Conservation (phyloP, 2,797 vertebrate genomes). For the Choloepus didactylus region DNA sequence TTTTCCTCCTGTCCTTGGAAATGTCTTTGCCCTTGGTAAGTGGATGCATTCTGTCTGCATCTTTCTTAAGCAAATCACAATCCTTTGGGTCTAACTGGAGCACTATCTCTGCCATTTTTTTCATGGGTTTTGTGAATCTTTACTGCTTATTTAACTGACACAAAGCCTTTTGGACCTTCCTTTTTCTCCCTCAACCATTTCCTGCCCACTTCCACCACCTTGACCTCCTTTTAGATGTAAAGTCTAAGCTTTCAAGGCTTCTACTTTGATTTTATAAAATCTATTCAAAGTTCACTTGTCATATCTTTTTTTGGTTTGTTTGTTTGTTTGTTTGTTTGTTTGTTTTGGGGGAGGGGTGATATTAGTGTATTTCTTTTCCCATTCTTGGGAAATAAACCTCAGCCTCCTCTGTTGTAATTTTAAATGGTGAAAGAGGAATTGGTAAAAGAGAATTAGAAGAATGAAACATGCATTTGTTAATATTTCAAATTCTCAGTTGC, state of each 20-base stretch:
- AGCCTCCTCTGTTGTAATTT: background rate
- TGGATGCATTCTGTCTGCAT: background rate
- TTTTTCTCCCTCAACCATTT: background rate
- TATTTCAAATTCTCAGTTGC: slow-evolving; percentile 25
- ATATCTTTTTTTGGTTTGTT: background rate
- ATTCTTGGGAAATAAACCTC: background rate
- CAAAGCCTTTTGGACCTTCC: background rate
- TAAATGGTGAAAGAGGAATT: background rate
- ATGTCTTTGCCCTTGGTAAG: background rate
- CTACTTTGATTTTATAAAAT: background rate
- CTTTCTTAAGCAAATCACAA: background rate
- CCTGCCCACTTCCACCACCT: background rate
- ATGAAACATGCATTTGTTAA: background rate
- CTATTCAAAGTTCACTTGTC: background rate
- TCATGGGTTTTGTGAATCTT: background rate
- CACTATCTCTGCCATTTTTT: background rate
- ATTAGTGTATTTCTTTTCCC: background rate
- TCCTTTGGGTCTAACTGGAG: background rate
- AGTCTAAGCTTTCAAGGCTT: background rate
- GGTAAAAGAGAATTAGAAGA: background rate
- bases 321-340: background rate
- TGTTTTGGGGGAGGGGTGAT: too few species aligned
- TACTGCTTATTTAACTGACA: background rate
- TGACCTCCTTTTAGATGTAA: background rate
- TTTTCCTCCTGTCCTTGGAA: background rate